Percentiles rank a stretch among this genome's conserved stretches.
Conservation (phyloP, 2,888 invertebrate genomes). For the Geophilus truncorum region DNA sequence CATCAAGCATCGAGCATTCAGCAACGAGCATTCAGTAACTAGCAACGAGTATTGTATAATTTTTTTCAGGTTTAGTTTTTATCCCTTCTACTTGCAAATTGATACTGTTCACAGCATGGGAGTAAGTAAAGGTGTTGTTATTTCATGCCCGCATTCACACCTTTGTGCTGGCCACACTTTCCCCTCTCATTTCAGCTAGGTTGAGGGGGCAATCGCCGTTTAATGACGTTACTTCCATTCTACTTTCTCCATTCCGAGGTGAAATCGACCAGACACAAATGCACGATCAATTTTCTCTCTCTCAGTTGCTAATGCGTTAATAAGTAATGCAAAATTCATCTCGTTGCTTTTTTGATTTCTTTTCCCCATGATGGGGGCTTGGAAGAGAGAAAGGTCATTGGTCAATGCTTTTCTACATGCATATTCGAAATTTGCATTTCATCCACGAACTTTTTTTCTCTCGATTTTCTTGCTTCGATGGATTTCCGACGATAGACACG, state of each 20-base stretch:
- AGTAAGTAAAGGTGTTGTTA: neutral
- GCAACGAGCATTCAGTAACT: too few species aligned
- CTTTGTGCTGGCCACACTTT: slow-evolving; percentile 1
- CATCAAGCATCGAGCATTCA: too few species aligned
- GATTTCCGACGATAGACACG: too few species aligned
- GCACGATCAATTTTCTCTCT: too few species aligned
- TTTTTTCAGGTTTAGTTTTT: neutral
- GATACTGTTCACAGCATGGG: neutral
- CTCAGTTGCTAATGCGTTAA: neutral
- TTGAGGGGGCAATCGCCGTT: slow-evolving; percentile 1
- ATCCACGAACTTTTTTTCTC: neutral
- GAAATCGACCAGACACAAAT: slow-evolving; percentile 2
- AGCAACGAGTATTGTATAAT: neutral
- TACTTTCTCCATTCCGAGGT: neutral
- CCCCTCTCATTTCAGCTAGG: neutral
- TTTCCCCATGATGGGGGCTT: too few species aligned
- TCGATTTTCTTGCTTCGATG: neutral
- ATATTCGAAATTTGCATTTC: neutral
- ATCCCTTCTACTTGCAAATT: neutral
- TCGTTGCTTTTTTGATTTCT: neutral
- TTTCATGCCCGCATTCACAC: slow-evolving; percentile 15
- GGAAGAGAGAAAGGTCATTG: neutral
- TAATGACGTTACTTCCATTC: slow-evolving; percentile 4
- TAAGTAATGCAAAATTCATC: neutral
- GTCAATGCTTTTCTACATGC: neutral